phyloP scores from a whole-genome alignment of 2,797 vertebrate species.

The Hybognathus amarus region DNA sequence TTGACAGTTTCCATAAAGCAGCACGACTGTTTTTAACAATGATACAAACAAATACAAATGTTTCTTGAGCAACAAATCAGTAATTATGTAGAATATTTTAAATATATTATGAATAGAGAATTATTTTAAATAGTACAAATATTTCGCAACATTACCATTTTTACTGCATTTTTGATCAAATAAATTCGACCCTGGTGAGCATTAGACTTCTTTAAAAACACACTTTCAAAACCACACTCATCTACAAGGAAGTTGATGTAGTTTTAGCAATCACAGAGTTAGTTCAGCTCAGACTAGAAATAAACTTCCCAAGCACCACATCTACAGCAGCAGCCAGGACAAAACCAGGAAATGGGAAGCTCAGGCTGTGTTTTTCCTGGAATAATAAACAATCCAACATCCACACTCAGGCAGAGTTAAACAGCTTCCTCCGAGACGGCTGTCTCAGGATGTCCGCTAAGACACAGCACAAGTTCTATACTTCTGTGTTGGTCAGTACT shows the following conservation, averaged over 20 bases:
- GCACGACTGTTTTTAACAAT: not conserved
- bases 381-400: constrained; percentile 75
- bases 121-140: not conserved
- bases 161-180: not conserved
- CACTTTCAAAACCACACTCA: not conserved
- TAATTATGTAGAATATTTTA: too few species aligned
- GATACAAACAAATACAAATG: not conserved
- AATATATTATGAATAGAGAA: not conserved
- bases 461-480: not conserved
- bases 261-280: constrained; percentile 1
- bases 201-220: not conserved
- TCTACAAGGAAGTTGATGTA: not conserved
- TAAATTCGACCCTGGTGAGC: not conserved
- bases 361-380: constrained; percentile 65
- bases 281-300: constrained; percentile 8
- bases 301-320: constrained; percentile 5
- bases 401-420: constrained; percentile 69
- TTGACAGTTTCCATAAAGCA: not conserved
- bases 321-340: constrained; percentile 64
- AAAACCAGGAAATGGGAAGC: constrained; percentile 76
- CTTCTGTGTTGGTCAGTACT: not conserved
- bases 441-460: constrained; percentile 48
- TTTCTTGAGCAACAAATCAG: constrained; percentile 1
- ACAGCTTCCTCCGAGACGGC: constrained; percentile 64
- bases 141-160: not conserved